phyloP scores from a whole-genome alignment of 2,113 vertebrate species.

The Cyanoramphus novaezelandiae region DNA sequence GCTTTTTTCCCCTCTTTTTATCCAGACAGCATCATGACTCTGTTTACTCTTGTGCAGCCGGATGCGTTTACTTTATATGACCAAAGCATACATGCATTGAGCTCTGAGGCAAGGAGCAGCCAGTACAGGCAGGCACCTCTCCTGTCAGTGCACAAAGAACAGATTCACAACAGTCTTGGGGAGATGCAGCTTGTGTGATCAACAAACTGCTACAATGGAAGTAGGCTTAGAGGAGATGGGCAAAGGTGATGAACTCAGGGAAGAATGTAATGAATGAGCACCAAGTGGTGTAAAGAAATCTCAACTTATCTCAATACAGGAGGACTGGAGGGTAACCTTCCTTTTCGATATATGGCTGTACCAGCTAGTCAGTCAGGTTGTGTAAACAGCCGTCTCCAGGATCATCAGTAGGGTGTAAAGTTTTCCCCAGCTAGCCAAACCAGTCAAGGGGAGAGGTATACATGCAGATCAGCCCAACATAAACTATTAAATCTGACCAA shows the following conservation, averaged over 20 bases:
- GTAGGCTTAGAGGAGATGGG: background rate
- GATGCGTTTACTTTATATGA: background rate
- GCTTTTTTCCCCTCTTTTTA: background rate
- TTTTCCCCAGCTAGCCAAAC: background rate
- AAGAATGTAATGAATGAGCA: background rate
- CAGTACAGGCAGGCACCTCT: background rate
- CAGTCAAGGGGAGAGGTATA: accelerated
- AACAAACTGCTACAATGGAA: background rate
- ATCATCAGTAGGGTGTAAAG: background rate
- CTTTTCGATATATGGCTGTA: background rate
- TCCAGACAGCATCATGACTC: background rate
- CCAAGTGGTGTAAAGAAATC: background rate
- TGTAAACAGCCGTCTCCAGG: background rate
- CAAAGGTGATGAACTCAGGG: background rate
- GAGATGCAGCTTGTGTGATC: background rate
- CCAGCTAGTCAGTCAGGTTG: background rate
- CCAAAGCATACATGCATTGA: accelerated
- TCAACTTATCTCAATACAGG: background rate
- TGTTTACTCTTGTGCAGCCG: background rate
- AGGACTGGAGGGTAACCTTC: background rate
- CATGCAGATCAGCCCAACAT: background rate
- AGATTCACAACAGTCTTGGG: background rate
- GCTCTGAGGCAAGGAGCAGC: background rate
- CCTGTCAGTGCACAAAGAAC: background rate
- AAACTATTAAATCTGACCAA: background rate